Base-by-base conservation (phyloP, 2,888 invertebrate genomes). In the Tethea ocularis region DNA sequence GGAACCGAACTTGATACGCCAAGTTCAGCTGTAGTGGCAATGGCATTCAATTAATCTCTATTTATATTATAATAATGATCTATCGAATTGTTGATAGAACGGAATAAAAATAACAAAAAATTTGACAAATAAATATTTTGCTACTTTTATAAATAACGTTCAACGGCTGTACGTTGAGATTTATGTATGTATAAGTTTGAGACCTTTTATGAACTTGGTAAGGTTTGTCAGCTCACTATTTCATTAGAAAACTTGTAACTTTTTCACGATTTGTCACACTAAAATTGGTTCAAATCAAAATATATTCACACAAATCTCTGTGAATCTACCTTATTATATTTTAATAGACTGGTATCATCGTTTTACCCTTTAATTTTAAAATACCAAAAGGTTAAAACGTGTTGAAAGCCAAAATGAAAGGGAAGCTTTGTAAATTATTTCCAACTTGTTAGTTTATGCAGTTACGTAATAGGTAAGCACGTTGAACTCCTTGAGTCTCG, bases 1-100 rank as follows among this genome's bases (percentile, higher is more conserved):
- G 78, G 78, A 78, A 74, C 75, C 65, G 57, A 33, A 33, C 33
- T 22, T 33, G 54, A 54, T 54, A 23, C 63, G 46, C 20, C 46
- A 61, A 62, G 66, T 64, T 66, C 66, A 52, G 36, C 51, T 33
- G 52, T 52, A 29, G 36, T 36, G 55, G 41, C 55, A 51, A 23
- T 57, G 60, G 24, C 58, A 57, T 58, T 53, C 57, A 57, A 52
- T 57, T 52, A 10, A 54, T 52, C 26, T 51, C 23, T 51, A 51
- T 51, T 23, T 51, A 51, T n/a, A 26, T 26, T n/a, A 13, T 13
- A 7, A 33, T 13, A 13, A 8, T n/a, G 17, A 53, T 26, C 15
- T n/a, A 53, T 29, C 17, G 29, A 29, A 17, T 26, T 17, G 20
- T 20, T 46, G n/a, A n/a, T 46, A 38, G n/a, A 38, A n/a, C 17